phyloP scores from a whole-genome alignment of 1,140 invertebrate species.

The Pachyrhynchus sulphureomaculatus region DNA sequence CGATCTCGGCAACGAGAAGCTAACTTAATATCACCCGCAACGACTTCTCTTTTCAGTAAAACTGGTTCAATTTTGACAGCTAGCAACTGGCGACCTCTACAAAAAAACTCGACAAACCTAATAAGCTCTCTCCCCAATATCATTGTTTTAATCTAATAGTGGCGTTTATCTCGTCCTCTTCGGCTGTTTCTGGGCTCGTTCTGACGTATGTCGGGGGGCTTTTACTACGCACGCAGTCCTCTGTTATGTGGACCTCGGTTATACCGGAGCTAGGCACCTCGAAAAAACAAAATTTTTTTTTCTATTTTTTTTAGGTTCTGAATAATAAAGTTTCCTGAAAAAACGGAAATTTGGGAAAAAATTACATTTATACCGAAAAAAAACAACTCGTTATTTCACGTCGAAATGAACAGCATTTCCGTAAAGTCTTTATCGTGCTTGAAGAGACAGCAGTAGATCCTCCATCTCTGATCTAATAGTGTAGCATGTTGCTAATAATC shows the following conservation, averaged over 20 bases:
- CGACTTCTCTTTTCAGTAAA: slow-evolving; percentile 53
- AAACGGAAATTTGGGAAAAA: slow-evolving; percentile 30
- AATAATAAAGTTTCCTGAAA: slow-evolving; percentile 83
- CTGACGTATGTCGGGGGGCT: slow-evolving; percentile 60
- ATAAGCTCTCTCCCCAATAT: slow-evolving; percentile 28
- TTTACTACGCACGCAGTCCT: slow-evolving; percentile 69
- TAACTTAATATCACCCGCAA: slow-evolving; percentile 68
- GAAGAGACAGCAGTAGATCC: no score
- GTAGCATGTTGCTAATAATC: no score
- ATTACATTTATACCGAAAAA: slow-evolving; percentile 4
- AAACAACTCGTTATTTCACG: no score
- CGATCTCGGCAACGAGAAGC: slow-evolving; percentile 73
- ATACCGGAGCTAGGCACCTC: slow-evolving; percentile 95
- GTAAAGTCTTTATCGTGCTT: no score
- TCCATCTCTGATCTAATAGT: no score
- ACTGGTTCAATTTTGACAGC: slow-evolving; percentile 47
- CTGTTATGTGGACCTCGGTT: slow-evolving; percentile 82
- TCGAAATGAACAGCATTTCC: no score
- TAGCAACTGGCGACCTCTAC: slow-evolving; percentile 67
- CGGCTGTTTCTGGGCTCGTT: slow-evolving; percentile 34
- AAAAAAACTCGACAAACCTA: slow-evolving; percentile 2
- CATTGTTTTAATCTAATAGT: slow-evolving; percentile 48
- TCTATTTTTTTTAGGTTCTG: no score
- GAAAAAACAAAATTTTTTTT: no score
- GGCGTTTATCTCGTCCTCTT: slow-evolving; percentile 48